Base-by-base conservation (phyloP, 2,797 vertebrate species). In the Brachymystax lenok region DNA sequence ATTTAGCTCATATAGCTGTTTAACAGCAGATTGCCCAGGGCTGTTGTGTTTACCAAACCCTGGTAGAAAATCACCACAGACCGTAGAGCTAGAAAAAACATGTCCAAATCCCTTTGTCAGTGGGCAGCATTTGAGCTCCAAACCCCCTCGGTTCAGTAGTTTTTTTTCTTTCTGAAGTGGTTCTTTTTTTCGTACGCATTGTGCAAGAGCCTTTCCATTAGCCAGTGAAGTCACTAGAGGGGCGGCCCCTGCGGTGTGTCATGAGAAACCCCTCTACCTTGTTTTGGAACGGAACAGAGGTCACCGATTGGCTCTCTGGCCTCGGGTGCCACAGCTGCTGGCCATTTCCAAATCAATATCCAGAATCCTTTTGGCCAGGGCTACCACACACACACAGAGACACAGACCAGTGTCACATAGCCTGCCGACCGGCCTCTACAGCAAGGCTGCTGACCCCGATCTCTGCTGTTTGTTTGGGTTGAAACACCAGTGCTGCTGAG, bases 261-360 rank as follows among this genome's bases (percentile, higher is more conserved):
- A 17, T 51, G 63, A 71, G 73, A 63, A 69, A 74, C 69, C 68
- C 40, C 74, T n/a, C 72, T 50, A 13, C 59, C 68, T 77, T 61
- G 72, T 83, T 82, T 80, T 80, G 54, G 40, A 68, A 28, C 76
- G 19, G 27, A 78, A 73, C 59, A 82, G 10, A 84, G 77, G 77
- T 71, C 59, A 71, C 27, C 21, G 2, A 3, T 24, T 61, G 64
- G 64, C 50, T 27, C 1, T 5, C 40, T 16, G 81, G 70, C 63
- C 35, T 1, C 56, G 46, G 68, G 72, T 77, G 73, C 68, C 30
- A 52, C 61, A 19, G 52, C 68, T 2, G 56, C 70, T 70, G 79
- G 10, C 80, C 27, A 71, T 82, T 85, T 82, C 84, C 81, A 83
- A 83, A 86, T 82, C 79, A 66, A 67, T 77, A 86, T 73, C 76